These are phyloP conservation scores for Patella pellucida DNA, from an alignment of 2,888 invertebrate species.

Conservation along the genomic window DNA sequence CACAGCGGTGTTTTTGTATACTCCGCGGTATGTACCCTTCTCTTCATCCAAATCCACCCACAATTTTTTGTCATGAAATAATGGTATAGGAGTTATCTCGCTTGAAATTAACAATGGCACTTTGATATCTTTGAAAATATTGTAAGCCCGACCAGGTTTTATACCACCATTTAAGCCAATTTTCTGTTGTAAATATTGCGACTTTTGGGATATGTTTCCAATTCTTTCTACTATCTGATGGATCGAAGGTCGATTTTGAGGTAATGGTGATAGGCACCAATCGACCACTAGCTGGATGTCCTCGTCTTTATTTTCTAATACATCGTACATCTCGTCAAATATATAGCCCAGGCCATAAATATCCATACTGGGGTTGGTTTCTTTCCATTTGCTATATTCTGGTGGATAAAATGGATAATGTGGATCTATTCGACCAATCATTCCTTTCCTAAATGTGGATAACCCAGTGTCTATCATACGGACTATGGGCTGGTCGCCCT, in stretches of 20 bases:
- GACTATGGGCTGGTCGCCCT: conserved; percentile 1
- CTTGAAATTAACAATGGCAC: too few relatives aligned
- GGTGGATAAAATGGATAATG: conserved; percentile 27
- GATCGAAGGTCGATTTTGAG: background rate
- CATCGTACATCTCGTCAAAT: conserved; percentile 12
- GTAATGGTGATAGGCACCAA: background rate
- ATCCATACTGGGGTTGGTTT: conserved; percentile 19
- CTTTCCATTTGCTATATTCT: background rate
- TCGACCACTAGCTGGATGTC: background rate
- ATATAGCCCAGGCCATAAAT: conserved; percentile 25
- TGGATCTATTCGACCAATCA: conserved; percentile 2
- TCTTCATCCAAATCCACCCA: too few relatives aligned
- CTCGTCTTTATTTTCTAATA: background rate
- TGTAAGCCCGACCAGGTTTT: too few relatives aligned
- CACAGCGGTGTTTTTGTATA: too few relatives aligned
- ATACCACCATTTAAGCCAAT: too few relatives aligned
- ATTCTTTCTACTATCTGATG: background rate
- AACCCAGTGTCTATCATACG: conserved; percentile 30
- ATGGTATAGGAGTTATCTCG: too few relatives aligned
- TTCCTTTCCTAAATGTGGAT: conserved; percentile 31
- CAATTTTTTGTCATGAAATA: too few relatives aligned
- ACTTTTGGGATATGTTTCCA: too few relatives aligned
- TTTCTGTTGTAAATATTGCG: too few relatives aligned
- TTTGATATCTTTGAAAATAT: too few relatives aligned
- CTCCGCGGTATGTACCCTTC: too few relatives aligned